Evolutionary conservation across 2,113 vertebrate species (phyloP).

Genomic region (Hypocryptadius cinnamomeus): DNA sequence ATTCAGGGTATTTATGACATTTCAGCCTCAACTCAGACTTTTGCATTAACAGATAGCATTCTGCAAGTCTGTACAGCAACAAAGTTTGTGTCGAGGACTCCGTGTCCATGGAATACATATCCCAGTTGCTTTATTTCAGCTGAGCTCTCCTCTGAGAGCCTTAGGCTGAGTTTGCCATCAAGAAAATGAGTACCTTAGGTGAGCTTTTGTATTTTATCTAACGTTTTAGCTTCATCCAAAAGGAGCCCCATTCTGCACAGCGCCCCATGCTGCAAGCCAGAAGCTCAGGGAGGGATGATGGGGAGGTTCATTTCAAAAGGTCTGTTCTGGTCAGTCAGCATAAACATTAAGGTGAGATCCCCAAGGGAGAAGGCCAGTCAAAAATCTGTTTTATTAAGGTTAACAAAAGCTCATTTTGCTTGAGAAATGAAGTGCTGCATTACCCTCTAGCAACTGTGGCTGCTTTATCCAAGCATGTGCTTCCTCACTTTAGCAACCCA

Average conservation of each 20-base stretch:
- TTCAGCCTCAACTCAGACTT: background rate
- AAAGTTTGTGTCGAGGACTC: background rate
- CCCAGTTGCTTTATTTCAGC: background rate
- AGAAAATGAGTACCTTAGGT: background rate
- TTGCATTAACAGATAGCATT: background rate
- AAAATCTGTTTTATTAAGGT: background rate
- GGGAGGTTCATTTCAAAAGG: background rate
- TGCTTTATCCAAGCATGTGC: background rate
- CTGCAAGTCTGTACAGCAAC: background rate
- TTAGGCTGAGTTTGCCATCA: background rate
- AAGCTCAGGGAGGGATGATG: background rate
- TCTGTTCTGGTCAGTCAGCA: background rate
- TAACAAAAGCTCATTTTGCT: background rate
- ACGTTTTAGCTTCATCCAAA: background rate
- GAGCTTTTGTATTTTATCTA: background rate
- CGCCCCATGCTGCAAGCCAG: background rate
- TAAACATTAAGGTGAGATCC: background rate
- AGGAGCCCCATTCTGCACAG: background rate
- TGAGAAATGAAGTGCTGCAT: background rate
- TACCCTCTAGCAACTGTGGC: background rate
- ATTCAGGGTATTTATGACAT: background rate
- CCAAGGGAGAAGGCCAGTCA: background rate
- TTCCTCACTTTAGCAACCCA: background rate
- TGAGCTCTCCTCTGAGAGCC: background rate
- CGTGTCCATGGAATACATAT: accelerated